A percentile compares a stretch with the other conserved stretches of the same genome.
Evolutionary conservation across 2,888 invertebrate genomes (phyloP).

Genomic region (Zygothrica quintamaculata): DNA sequence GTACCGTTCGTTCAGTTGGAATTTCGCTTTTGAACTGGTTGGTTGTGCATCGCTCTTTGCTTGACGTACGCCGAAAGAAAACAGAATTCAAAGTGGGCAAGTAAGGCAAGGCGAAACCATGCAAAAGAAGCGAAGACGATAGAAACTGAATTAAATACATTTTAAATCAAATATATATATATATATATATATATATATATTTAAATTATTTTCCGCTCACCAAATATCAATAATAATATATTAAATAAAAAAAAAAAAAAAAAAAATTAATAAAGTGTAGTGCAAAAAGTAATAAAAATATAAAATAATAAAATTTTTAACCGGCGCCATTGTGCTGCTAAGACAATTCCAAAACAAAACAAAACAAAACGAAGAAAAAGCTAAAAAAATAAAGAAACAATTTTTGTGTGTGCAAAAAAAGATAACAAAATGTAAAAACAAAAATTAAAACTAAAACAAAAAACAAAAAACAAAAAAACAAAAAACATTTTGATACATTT

Average conservation of each 20-base stretch:
- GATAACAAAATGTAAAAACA: conserved; percentile 17
- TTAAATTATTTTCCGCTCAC: conserved; percentile 48
- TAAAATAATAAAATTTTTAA: conserved; percentile 11
- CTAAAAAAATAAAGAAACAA: conserved; percentile 17
- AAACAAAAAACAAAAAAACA: too few relatives aligned
- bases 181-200: conserved; percentile 11
- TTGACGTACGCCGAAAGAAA: conserved; percentile 55
- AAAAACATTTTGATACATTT: conserved; percentile 57
- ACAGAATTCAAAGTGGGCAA: conserved; percentile 41
- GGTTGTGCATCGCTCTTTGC: conserved; percentile 73
- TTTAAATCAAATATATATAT: too few relatives aligned
- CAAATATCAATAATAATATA: conserved; percentile 19
- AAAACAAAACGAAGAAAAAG: conserved; percentile 8
- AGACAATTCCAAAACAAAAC: conserved; percentile 12
- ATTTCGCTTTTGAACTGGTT: conserved; percentile 84
- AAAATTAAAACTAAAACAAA: too few relatives aligned
- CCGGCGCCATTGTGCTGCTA: conserved; percentile 28
- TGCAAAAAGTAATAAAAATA: conserved; percentile 26
- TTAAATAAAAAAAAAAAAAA: conserved; percentile 11
- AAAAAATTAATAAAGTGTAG: conserved; percentile 40
- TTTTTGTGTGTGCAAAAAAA: conserved; percentile 41
- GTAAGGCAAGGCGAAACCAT: conserved; percentile 54
- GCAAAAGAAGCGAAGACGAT: conserved; percentile 58
- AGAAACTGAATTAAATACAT: conserved; percentile 42
- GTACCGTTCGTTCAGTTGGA: conserved; percentile 79